These are phyloP conservation scores for Dicentrarchus labrax DNA, from an alignment of 2,113 vertebrate genomes.

Conservation along the genomic window DNA sequence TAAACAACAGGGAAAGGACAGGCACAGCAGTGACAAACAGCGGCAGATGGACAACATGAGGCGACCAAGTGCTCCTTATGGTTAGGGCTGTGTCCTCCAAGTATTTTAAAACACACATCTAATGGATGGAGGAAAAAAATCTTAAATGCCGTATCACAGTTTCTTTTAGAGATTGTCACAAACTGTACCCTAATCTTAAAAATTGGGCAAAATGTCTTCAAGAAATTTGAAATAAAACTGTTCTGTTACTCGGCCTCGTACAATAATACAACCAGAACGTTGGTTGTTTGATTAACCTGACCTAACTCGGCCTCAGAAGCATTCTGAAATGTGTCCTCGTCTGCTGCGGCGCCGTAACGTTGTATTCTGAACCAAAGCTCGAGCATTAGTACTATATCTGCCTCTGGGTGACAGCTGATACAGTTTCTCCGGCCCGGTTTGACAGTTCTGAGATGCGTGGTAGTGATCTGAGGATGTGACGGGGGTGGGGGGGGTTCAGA, in stretches of 20 bases:
- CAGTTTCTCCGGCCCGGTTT: constrained; percentile 1
- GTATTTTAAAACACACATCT: neutral
- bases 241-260: neutral
- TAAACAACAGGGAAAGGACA: neutral
- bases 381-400: neutral
- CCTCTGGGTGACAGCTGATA: neutral
- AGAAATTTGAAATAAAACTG: neutral
- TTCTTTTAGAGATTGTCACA: no score
- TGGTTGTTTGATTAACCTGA: neutral
- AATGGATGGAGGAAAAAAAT: neutral
- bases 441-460: constrained; percentile 11
- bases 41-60: constrained; percentile 33
- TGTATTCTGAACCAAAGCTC: constrained; percentile 1
- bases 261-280: neutral
- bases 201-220: neutral
- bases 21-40: constrained; percentile 7
- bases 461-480: neutral
- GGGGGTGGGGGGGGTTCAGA: neutral
- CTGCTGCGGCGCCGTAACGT: constrained; percentile 12
- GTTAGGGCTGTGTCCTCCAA: neutral
- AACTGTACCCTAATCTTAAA: neutral
- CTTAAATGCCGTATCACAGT: no score
- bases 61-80: neutral
- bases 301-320: neutral
- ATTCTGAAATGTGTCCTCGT: neutral